phyloP scores from a whole-genome alignment of 2,888 invertebrate species.

The Epinotia demarniana region DNA sequence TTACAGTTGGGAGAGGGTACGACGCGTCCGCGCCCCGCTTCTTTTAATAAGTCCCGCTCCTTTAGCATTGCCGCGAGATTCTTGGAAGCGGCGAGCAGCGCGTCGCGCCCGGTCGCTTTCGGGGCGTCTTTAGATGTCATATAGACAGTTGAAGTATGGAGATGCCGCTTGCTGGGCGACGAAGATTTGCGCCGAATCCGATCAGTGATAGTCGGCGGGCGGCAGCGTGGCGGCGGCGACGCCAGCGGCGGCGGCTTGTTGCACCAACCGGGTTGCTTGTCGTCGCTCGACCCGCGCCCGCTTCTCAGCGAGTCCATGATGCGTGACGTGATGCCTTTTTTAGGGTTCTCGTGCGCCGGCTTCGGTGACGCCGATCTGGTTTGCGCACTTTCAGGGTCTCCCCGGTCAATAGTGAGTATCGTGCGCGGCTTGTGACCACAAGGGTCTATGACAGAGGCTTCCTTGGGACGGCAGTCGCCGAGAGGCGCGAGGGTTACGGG shows the following conservation, averaged over 20 bases:
- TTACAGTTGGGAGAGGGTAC: slow-evolving; percentile 27
- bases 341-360: slow-evolving; percentile 3
- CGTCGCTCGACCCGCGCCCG: slow-evolving; percentile 9
- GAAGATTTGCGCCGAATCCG: not conserved
- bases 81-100: slow-evolving; percentile 5
- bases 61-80: slow-evolving; percentile 8
- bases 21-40: slow-evolving; percentile 28
- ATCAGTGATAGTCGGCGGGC: slow-evolving; percentile 9
- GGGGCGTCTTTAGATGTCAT: not conserved
- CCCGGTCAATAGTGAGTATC: slow-evolving; percentile 19
- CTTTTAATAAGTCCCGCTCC: slow-evolving; percentile 20
- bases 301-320: slow-evolving; percentile 29
- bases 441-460: not conserved
- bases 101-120: slow-evolving; percentile 2
- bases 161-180: not conserved
- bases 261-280: slow-evolving; percentile 22
- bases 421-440: slow-evolving; percentile 23
- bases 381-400: not conserved
- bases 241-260: not conserved
- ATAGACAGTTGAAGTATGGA: slow-evolving; percentile 13
- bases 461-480: slow-evolving; percentile 23
- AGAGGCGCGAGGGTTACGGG: slow-evolving; percentile 6
- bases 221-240: slow-evolving; percentile 16
- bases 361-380: not conserved
- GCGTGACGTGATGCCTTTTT: slow-evolving; percentile 26